Conservation (phyloP, 2,888 invertebrate genomes). For the Hydroisotoma schaefferi region DNA sequence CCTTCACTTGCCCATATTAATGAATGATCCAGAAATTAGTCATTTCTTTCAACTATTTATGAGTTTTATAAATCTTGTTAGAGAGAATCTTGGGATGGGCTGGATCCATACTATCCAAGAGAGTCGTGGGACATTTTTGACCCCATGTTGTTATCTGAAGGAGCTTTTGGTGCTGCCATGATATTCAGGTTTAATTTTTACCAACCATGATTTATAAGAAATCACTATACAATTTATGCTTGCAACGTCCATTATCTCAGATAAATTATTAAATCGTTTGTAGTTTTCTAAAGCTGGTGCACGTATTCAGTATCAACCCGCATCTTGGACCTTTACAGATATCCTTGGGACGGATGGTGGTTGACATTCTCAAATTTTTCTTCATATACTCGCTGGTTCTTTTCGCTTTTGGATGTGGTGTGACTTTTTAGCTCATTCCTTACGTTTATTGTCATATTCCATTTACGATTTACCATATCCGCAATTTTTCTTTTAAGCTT, state of each 20-base stretch:
- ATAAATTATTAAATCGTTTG: constrained; percentile 50
- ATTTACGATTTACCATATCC: neutral
- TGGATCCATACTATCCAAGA: constrained; percentile 70
- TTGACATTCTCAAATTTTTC: constrained; percentile 89
- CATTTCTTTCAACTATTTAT: too few species aligned
- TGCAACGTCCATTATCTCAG: neutral
- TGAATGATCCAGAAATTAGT: too few species aligned
- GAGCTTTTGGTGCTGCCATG: constrained; percentile 91
- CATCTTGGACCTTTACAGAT: constrained; percentile 89
- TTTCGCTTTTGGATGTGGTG: constrained; percentile 89
- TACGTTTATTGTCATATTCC: constrained; percentile 20
- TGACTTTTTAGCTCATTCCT: too few species aligned
- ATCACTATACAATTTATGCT: neutral
- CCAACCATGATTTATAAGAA: neutral
- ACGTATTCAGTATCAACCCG: constrained; percentile 89
- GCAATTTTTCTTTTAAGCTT: neutral
- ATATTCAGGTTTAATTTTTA: constrained; percentile 67
- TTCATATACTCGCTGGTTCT: constrained; percentile 82
- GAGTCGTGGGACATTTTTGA: constrained; percentile 90
- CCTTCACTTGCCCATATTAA: too few species aligned
- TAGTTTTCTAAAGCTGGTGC: constrained; percentile 86
- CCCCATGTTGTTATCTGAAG: constrained; percentile 87
- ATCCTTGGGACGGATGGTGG: constrained; percentile 82
- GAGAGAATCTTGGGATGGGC: constrained; percentile 56
- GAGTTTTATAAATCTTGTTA: too few species aligned